Evolutionary conservation across 2,888 invertebrate genomes (phyloP), one percentile per base, ranked within the genome.

Genomic region (Drosophila fulvimacula): DNA sequence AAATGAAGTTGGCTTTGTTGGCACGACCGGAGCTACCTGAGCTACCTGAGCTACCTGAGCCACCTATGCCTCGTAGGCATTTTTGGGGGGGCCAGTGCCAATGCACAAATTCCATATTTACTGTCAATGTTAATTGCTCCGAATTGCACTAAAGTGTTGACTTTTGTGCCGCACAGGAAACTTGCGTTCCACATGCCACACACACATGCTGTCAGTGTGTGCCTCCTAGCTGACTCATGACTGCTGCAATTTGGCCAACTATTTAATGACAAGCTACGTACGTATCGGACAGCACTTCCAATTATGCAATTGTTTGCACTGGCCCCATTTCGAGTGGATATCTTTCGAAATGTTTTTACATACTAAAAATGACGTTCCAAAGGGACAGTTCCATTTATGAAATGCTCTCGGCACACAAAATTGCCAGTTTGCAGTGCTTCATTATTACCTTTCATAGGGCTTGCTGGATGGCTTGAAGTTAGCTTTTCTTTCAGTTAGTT

Each of bases 131-230:
- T 88, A 85, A 85, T 85, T 85, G 84, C 86, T 82, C 52, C 58
- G 78, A 86, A 88, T 85, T 85, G 85, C 87, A 81, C 81, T 81
- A 85, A 85, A 88, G 84, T 85, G 87, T 86, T 85, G 88, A 83
- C 83, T 82, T 81, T 81, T 81, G 73, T 84, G 79, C 66, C 76
- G 64, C 81, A 73, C 82, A 79, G 82, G 79, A 82, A 83, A 68
- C 75, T 69, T 68, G 69, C 57, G 61, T 73, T 66, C 56, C 75
- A 73, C 82, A 81, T 76, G 81, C 46, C 46, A 78, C 58, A 82
- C 75, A 60, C 21, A 55, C 42, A 30, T 6, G 15, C 62, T 21
- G 48, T 3, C 5, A 5, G 11, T 38, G 9, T 41, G 21, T 32
- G 36, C 36, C 36, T 24, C 10, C 24, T 21, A 41, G 27, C 51